phyloP scores from a whole-genome alignment of 2,797 vertebrate genomes.

The Hydrocynus forskahlii region DNA sequence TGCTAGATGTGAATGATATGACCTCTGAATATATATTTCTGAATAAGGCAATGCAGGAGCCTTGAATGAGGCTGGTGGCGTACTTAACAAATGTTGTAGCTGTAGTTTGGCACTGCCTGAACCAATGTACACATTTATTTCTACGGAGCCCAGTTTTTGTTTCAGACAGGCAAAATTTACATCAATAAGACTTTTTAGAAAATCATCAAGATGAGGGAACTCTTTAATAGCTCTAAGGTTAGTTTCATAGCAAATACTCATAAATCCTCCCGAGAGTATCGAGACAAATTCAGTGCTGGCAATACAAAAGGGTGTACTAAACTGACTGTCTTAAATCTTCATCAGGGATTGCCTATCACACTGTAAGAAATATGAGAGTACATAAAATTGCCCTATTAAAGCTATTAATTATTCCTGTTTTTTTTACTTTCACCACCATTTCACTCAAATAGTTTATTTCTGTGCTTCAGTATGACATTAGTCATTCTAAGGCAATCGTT shows the following conservation, averaged over 20 bases:
- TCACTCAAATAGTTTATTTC: slow-evolving; percentile 20
- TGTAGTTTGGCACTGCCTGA: background rate
- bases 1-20: background rate
- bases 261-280: too few species aligned
- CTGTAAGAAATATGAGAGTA: background rate
- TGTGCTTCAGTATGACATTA: slow-evolving; percentile 24
- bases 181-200: background rate
- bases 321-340: background rate
- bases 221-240: background rate
- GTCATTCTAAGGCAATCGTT: slow-evolving; percentile 45
- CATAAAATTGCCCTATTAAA: background rate
- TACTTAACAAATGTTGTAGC: background rate
- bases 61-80: background rate
- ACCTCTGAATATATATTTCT: background rate
- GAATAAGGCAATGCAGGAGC: background rate
- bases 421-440: background rate
- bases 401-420: slow-evolving; percentile 11
- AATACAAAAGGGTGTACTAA: too few species aligned
- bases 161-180: background rate
- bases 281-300: too few species aligned
- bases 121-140: background rate
- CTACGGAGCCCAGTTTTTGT: background rate
- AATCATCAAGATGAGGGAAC: background rate
- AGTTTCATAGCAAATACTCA: too few species aligned
- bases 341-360: background rate